Base-by-base conservation (phyloP, 2,888 invertebrate species). In the Oxytorus armatus region DNA sequence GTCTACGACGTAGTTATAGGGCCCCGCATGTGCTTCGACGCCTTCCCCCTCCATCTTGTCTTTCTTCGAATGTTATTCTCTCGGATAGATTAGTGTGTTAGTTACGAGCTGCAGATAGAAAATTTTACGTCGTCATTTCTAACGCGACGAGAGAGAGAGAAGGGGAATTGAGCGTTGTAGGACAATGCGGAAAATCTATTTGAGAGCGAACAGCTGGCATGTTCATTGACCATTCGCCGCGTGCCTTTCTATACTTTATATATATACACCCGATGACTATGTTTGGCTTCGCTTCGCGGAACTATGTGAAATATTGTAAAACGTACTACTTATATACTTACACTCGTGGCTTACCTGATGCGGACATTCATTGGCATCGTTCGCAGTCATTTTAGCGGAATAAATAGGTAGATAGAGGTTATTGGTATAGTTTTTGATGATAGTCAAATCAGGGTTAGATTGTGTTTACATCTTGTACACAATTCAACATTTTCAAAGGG, bases 111-210 rank as follows among this genome's bases (percentile, higher is more conserved):
- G 47, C 16, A 16, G 14, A 11, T 29, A 47, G 11, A 3, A 47
- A 36, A 16, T 44, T 63, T 47, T 63, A 47, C 63, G 29, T 16
- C 63, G 63, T 63, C 47, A 47, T 63, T 63, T 29, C 44, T 23
- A 11, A 4, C 25, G 14, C 16, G 8, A 29, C 4, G 25, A 1
- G 11, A 47, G 47, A 14, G 23, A 47, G 16, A 44, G 16, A 25
- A 61, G 14, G 18, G 14, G 61, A 21, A 42, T 29, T n/a, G n/a
- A n/a, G 23, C 42, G 3, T 5, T 14, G 7, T 23, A 42, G n/a
- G 61, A 10, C 14, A 7, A 5, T 21, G 33, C 39, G 23, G 21
- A 21, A 63, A 44, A 63, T 25, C 10, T 44, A 25, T 47, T 25
- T 11, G 14, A n/a, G 29, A 16, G n/a, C n/a, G 1, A 63, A 10